These are phyloP conservation scores for Dyspetes luteomarginatus DNA, from an alignment of 2,888 invertebrate genomes.

Conservation along the genomic window DNA sequence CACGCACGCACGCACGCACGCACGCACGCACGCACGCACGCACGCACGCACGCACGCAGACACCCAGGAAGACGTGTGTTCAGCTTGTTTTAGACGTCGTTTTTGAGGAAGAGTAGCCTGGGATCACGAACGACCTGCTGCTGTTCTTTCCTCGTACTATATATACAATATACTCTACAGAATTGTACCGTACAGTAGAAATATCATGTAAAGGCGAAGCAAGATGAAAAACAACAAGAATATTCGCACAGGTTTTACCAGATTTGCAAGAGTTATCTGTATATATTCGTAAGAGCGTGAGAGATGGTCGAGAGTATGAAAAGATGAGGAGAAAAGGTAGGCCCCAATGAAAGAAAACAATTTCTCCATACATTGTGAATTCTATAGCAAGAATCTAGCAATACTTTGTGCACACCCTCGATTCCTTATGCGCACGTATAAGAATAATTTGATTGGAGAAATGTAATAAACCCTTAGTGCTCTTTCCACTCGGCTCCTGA, in stretches of 20 bases:
- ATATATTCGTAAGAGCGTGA: conserved; percentile 10
- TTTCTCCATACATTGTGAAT: conserved; percentile 33
- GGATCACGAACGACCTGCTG: conserved; percentile 53
- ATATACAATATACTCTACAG: conserved; percentile 30
- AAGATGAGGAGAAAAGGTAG: neutral
- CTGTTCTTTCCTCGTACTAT: conserved; percentile 16
- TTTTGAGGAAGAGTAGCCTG: conserved; percentile 47
- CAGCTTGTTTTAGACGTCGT: conserved; percentile 21
- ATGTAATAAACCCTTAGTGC: conserved; percentile 75
- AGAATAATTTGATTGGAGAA: conserved; percentile 74
- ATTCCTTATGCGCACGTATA: conserved; percentile 23
- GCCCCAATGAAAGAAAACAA: conserved; percentile 37
- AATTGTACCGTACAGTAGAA: conserved; percentile 40
- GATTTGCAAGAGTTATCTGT: conserved; percentile 26
- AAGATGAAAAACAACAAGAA: conserved; percentile 58
- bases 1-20: conserved; percentile 31
- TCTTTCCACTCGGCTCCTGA: conserved; percentile 22
- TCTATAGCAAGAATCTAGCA: conserved; percentile 9
- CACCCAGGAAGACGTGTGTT: conserved; percentile 4
- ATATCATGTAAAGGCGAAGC: conserved; percentile 54
- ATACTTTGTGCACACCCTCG: conserved; percentile 6
- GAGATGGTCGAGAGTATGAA: neutral
- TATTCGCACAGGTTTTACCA: conserved; percentile 46
- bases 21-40: conserved; percentile 18
- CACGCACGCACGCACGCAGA: neutral